Evolutionary conservation across 2,113 vertebrate species (phyloP).

Genomic region (Manacus vitellinus): DNA sequence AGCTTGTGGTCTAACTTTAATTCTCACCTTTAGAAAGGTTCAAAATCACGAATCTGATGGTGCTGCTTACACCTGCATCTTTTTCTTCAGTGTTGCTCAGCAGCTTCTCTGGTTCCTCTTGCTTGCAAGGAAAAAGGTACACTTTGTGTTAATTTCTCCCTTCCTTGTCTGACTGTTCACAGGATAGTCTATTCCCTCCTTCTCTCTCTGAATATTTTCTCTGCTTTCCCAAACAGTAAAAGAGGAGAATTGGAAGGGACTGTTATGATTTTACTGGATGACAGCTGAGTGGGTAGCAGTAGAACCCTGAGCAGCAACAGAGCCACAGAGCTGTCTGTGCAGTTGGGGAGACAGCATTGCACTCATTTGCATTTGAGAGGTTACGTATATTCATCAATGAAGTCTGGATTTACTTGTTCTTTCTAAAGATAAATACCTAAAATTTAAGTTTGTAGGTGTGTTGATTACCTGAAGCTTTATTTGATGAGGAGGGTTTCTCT

Average conservation of each 20-base stretch:
- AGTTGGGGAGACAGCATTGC: background rate
- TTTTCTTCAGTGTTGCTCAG: background rate
- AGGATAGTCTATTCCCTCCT: background rate
- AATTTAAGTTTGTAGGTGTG: background rate
- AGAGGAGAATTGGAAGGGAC: background rate
- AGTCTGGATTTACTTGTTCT: background rate
- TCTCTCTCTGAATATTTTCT: background rate
- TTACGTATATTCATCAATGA: background rate
- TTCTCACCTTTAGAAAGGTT: background rate
- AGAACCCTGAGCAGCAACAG: background rate
- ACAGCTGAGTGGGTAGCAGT: background rate
- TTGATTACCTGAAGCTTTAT: background rate
- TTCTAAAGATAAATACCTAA: background rate
- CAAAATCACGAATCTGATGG: background rate
- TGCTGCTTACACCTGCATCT: background rate
- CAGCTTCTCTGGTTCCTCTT: background rate
- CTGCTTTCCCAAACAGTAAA: background rate
- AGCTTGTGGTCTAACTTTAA: background rate
- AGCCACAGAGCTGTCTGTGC: background rate
- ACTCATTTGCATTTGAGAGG: background rate
- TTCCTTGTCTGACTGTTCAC: background rate
- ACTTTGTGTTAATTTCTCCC: background rate
- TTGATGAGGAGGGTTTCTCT: background rate
- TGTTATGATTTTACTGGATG: background rate
- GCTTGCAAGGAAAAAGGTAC: background rate